Base-by-base conservation (phyloP, 1,140 invertebrate genomes). In the Chelonus insularis region DNA sequence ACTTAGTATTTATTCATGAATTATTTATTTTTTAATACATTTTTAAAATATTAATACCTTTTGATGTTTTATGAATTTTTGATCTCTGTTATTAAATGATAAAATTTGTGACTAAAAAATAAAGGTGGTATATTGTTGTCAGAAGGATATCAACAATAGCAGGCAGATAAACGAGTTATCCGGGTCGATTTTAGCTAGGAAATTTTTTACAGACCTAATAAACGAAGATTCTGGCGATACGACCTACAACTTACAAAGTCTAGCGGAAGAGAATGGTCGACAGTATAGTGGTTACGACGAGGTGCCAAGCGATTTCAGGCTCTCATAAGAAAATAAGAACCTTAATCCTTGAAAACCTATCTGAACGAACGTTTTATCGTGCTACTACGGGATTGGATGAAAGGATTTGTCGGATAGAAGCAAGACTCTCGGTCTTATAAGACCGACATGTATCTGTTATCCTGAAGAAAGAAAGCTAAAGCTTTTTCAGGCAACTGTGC, bases 281-380 rank as follows among this genome's bases (percentile, higher is more conserved):
- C 16, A 16, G 39, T 25, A 20, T 11, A 25, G 32, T 20, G 11
- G 14, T 16, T 37, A 37, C 50, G 55, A 63, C 47, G 45, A 54
- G 56, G 56, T 55, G 62, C 56, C 56, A 63, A 63, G 48, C 56
- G 50, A 63, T 63, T 63, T 50, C 41, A 29, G 48, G 29, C 48
- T 52, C 48, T 45, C 51, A 58, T 58, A 63, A 63, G 61, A 58
- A 63, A 63, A 63, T 57, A 57, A 63, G 48, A 57, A 52, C 47
- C 56, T 47, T 52, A 63, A 63, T 54, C 56, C 48, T 37, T 16
- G 55, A 32, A 50, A 47, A 55, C 21, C 55, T 52, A 39, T 37
- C 32, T 34, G 43, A 25, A 16, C 12, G 56, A 51, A 45, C 47
- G 48, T 57, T 63, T 57, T 57, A 55, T 37, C 60, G 57, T 18